These are phyloP conservation scores for Podarcis muralis DNA, from an alignment of 2,113 vertebrate species.

Conservation along the genomic window DNA sequence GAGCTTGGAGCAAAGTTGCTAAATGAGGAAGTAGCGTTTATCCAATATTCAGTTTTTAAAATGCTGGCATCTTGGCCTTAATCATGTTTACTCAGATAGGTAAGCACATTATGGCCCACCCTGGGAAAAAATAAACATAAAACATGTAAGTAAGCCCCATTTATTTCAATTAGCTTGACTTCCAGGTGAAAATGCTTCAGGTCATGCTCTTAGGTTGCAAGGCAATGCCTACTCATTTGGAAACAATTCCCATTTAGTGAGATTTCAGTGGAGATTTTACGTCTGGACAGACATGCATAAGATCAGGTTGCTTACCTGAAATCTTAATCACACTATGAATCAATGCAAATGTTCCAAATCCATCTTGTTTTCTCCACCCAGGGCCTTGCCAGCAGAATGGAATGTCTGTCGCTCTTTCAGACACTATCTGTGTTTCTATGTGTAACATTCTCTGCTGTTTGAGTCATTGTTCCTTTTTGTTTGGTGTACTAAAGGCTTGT, in stretches of 20 bases:
- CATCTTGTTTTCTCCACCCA: neutral
- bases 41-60: neutral
- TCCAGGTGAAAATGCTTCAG: neutral
- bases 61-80: neutral
- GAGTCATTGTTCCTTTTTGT: neutral
- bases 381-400: neutral
- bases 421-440: neutral
- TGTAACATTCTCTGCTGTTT: neutral
- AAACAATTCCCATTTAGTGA: neutral
- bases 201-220: neutral
- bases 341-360: neutral
- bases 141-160: neutral
- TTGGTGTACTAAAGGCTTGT: neutral
- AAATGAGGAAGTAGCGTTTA: neutral
- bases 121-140: neutral
- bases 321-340: neutral
- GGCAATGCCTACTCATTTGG: neutral
- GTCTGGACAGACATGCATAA: neutral
- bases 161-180: neutral
- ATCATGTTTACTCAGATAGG: neutral
- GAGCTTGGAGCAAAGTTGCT: neutral
- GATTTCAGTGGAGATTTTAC: neutral
- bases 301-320: neutral
- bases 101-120: neutral
- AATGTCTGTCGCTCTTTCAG: neutral